Percentiles rank a stretch among this genome's conserved stretches.
Evolutionary conservation across 2,888 invertebrate species (phyloP).

Genomic region (Junonia oenone): DNA sequence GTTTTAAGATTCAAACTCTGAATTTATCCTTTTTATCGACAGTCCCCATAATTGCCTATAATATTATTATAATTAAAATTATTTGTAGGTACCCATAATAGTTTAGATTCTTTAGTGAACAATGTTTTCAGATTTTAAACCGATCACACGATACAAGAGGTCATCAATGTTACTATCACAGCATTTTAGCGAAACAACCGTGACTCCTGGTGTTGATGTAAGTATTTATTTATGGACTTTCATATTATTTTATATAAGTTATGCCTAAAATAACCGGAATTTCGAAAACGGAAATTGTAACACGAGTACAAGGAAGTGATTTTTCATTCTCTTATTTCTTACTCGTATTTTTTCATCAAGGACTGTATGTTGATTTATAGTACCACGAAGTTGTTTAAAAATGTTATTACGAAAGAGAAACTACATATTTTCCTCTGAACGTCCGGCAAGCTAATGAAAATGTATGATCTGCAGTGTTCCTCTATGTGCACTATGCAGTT

Average conservation of each 20-base stretch:
- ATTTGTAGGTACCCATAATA: too few species aligned
- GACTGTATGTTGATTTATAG: neutral
- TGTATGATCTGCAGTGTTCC: neutral
- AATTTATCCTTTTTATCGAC: too few species aligned
- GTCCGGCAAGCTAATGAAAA: neutral
- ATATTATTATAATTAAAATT: too few species aligned
- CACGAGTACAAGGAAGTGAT: too few species aligned
- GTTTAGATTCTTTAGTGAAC: too few species aligned
- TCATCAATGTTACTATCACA: slow-evolving; percentile 59
- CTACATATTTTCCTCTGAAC: neutral
- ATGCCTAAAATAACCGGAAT: too few species aligned
- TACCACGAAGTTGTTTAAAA: neutral
- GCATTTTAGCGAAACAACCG: slow-evolving; percentile 63
- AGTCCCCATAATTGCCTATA: too few species aligned
- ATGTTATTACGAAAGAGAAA: neutral
- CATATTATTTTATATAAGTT: too few species aligned
- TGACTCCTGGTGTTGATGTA: slow-evolving; percentile 68
- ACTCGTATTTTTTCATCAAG: neutral
- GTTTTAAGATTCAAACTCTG: too few species aligned
- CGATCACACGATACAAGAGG: slow-evolving; percentile 40
- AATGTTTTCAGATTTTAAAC: slow-evolving; percentile 12
- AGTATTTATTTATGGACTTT: slow-evolving; percentile 46
- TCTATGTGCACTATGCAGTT: neutral
- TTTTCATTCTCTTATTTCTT: neutral
- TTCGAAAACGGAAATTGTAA: too few species aligned